These are phyloP conservation scores for Drosophila bocqueti DNA, from an alignment of 1,140 invertebrate genomes.

Conservation along the genomic window DNA sequence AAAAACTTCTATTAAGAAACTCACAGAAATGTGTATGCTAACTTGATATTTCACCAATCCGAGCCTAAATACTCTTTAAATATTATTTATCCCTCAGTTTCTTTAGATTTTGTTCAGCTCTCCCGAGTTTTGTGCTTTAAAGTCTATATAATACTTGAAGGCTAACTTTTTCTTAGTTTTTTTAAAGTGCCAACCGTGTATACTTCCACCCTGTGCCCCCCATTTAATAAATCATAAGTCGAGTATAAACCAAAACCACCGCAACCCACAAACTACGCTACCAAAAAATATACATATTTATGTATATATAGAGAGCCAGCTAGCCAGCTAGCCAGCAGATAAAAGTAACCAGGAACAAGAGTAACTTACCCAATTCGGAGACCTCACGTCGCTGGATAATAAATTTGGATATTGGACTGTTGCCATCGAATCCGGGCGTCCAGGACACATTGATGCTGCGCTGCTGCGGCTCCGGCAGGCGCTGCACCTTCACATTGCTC, in stretches of 20 bases:
- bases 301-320: background rate
- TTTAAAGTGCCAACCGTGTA: constrained; percentile 6
- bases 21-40: background rate
- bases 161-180: background rate
- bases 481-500: constrained; percentile 91
- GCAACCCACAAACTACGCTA: constrained; percentile 36
- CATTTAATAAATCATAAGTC: constrained; percentile 44
- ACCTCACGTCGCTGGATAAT: constrained; percentile 96
- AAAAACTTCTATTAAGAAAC: background rate
- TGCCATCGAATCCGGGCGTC: constrained; percentile 98
- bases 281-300: constrained; percentile 4
- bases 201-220: background rate
- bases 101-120: background rate
- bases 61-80: too few species aligned
- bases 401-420: constrained; percentile 97
- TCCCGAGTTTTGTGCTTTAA: background rate
- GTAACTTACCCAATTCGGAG: constrained; percentile 90
- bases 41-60: background rate
- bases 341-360: constrained; percentile 6
- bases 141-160: background rate
- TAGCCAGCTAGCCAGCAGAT: background rate
- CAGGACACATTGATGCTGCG: constrained; percentile 95
- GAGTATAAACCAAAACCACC: constrained; percentile 46
- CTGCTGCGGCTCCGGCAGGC: constrained; percentile 87
- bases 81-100: too few species aligned